A percentile compares a stretch with the other conserved stretches of the same genome.
phyloP scores from a whole-genome alignment of 2,888 invertebrate genomes.

The Sphaerophoria rueppellii region DNA sequence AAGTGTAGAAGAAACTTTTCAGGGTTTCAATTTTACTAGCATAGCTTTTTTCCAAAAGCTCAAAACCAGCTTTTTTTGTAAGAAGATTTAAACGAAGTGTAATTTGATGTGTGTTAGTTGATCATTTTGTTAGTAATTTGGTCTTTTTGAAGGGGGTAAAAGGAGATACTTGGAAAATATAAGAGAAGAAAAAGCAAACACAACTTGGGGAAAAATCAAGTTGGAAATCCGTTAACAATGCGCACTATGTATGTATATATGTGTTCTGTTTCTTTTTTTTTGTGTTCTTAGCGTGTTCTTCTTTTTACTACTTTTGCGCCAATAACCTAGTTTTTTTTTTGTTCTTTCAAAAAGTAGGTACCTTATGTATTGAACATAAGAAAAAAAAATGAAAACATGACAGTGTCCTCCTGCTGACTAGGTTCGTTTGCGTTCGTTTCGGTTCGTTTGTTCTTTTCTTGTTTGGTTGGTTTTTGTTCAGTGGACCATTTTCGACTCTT shows the following conservation, averaged over 20 bases:
- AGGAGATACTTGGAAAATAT: slow-evolving; percentile 5
- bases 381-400: slow-evolving; percentile 44
- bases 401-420: slow-evolving; percentile 12
- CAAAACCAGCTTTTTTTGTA: neutral
- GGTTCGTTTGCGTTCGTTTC: slow-evolving; percentile 12
- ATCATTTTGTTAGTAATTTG: slow-evolving; percentile 4
- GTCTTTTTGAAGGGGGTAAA: slow-evolving; percentile 37
- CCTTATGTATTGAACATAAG: neutral
- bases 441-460: slow-evolving; percentile 49
- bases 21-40: slow-evolving; percentile 7
- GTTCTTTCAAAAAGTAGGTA: slow-evolving; percentile 30
- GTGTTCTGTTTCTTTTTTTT: slow-evolving; percentile 60
- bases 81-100: slow-evolving; percentile 10
- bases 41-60: slow-evolving; percentile 37
- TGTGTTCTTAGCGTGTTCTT: no score
- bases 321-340: slow-evolving; percentile 73
- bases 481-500: slow-evolving; percentile 1
- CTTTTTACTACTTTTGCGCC: slow-evolving; percentile 74
- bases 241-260: slow-evolving; percentile 12
- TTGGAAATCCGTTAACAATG: slow-evolving; percentile 72
- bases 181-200: slow-evolving; percentile 8
- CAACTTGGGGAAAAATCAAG: slow-evolving; percentile 62
- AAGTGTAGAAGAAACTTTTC: slow-evolving; percentile 23
- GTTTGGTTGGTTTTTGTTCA: slow-evolving; percentile 47
- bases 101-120: slow-evolving; percentile 1